A percentile compares a stretch with the other conserved stretches of the same genome.
These are phyloP conservation scores for Stomorhina lunata DNA, from an alignment of 2,888 invertebrate genomes.

Conservation along the genomic window DNA sequence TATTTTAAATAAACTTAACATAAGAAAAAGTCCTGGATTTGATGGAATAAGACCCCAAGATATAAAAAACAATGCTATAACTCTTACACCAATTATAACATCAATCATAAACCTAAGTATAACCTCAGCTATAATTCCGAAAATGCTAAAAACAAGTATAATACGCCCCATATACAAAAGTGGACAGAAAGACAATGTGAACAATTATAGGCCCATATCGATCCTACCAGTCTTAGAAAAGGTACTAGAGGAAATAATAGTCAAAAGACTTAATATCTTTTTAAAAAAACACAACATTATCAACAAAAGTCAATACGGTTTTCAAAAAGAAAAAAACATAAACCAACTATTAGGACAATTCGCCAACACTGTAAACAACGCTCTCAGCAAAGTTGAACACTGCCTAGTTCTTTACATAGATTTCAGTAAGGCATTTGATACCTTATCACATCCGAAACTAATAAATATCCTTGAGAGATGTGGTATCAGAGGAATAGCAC, in stretches of 20 bases:
- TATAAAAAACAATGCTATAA: background rate
- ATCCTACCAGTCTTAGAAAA: too few relatives aligned
- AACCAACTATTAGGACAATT: background rate
- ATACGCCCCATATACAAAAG: too few relatives aligned
- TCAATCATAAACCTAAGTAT: background rate
- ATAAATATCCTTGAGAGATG: background rate
- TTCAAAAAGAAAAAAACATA: background rate
- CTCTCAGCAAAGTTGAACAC: too few relatives aligned
- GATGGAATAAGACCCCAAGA: background rate
- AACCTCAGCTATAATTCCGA: background rate
- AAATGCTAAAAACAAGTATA: too few relatives aligned
- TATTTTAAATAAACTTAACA: background rate
- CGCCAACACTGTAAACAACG: background rate
- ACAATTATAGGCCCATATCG: too few relatives aligned
- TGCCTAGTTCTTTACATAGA: background rate
- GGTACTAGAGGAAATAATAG: too few relatives aligned
- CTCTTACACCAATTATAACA: background rate
- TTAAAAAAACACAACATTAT: background rate
- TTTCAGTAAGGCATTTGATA: background rate
- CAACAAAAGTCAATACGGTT: background rate
- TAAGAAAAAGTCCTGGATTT: background rate
- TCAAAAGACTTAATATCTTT: too few relatives aligned
- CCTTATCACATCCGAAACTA: background rate
- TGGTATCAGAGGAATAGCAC: background rate
- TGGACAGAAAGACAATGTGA: too few relatives aligned